phyloP scores from a whole-genome alignment of 1,140 invertebrate genomes.

The Araneus ventricosus region DNA sequence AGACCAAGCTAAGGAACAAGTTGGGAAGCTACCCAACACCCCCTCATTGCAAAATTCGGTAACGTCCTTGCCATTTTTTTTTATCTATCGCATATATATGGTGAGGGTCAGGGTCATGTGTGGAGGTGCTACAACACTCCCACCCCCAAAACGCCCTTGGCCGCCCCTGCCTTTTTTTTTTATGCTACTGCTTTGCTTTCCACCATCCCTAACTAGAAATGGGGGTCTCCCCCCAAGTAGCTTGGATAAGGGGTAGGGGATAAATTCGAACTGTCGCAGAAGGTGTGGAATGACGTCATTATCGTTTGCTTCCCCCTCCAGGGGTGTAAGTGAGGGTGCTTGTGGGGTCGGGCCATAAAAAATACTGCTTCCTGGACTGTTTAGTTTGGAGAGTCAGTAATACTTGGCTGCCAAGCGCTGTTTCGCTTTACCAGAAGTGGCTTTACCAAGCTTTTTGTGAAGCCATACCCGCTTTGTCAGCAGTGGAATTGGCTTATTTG shows the following conservation, averaged over 20 bases:
- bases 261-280: slow-evolving; percentile 59
- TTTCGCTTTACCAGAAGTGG: neutral
- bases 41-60: slow-evolving; percentile 36
- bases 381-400: neutral
- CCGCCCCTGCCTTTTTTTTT: slow-evolving; percentile 28
- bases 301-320: slow-evolving; percentile 24
- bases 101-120: slow-evolving; percentile 68
- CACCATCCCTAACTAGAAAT: slow-evolving; percentile 41
- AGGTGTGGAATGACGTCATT: slow-evolving; percentile 72
- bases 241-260: slow-evolving; percentile 20
- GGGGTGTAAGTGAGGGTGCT: slow-evolving; percentile 61
- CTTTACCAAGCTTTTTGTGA: neutral
- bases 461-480: no score
- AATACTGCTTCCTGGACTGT: slow-evolving; percentile 65
- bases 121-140: slow-evolving; percentile 52
- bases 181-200: slow-evolving; percentile 7
- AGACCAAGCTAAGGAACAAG: neutral
- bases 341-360: slow-evolving; percentile 52
- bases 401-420: slow-evolving; percentile 1
- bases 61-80: slow-evolving; percentile 18
- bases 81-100: slow-evolving; percentile 29
- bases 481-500: no score
- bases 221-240: neutral
- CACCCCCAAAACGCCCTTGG: neutral
- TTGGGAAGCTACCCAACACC: slow-evolving; percentile 14